These are phyloP conservation scores for Exephanes ischioxanthus DNA, from an alignment of 2,888 invertebrate genomes.

Conservation along the genomic window DNA sequence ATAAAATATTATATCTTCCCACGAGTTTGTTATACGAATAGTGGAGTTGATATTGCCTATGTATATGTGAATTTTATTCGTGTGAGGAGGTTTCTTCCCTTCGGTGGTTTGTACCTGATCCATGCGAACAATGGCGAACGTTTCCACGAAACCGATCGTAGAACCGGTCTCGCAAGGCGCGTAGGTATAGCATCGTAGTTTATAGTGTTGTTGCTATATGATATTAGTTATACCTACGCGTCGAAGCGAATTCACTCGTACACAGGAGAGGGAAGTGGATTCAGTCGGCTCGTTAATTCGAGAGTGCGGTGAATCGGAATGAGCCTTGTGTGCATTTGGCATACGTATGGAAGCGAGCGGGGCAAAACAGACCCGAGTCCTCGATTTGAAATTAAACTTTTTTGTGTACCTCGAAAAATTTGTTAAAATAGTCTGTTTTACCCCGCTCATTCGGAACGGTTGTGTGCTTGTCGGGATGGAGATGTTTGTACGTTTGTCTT, in stretches of 20 bases:
- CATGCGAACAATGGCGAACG: constrained; percentile 64
- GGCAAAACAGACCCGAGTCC: not conserved
- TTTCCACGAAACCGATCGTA: constrained; percentile 66
- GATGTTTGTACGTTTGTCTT: constrained; percentile 53
- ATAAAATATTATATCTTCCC: constrained; percentile 21
- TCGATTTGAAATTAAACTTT: not conserved
- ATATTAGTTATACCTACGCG: constrained; percentile 6
- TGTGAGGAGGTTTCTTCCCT: constrained; percentile 6
- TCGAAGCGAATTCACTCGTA: constrained; percentile 39
- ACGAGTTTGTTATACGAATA: constrained; percentile 23
- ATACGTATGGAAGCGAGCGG: not conserved
- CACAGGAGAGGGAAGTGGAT: constrained; percentile 36
- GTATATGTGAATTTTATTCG: constrained; percentile 14
- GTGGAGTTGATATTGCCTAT: not conserved
- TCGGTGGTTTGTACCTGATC: constrained; percentile 62
- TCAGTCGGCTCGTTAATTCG: constrained; percentile 56
- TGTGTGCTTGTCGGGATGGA: constrained; percentile 30
- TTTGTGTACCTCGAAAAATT: not conserved
- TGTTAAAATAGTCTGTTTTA: not conserved
- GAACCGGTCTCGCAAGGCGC: constrained; percentile 62
- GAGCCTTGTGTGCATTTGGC: not conserved
- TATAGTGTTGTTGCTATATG: constrained; percentile 20
- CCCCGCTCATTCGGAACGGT: not conserved
- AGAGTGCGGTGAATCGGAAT: constrained; percentile 36
- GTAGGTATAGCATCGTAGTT: constrained; percentile 44